Percentiles rank a stretch among this genome's conserved stretches.
phyloP scores from a whole-genome alignment of 1,140 invertebrate genomes.

The Drosophila littoralis region DNA sequence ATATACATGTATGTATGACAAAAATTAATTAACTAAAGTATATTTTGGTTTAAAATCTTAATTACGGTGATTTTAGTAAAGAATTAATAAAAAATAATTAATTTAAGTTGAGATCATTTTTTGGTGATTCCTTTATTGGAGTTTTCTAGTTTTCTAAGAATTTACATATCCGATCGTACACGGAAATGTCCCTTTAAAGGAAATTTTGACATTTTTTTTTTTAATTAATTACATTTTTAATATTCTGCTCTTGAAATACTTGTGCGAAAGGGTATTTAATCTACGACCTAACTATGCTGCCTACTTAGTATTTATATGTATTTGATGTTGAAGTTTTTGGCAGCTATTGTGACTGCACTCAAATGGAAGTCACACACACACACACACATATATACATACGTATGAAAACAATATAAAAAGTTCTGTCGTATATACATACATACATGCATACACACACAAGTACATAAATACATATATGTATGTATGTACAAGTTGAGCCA shows the following conservation, averaged over 20 bases:
- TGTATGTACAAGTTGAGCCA: constrained; percentile 58
- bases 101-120: no score
- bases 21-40: not conserved
- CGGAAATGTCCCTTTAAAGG: no score
- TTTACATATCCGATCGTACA: no score
- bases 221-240: not conserved
- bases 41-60: not conserved
- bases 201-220: no score
- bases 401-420: not conserved
- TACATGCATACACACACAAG: not conserved
- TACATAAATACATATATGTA: not conserved
- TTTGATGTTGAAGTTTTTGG: not conserved
- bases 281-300: not conserved
- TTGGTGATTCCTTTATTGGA: no score
- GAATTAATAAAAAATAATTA: no score
- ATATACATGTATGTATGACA: not conserved
- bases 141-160: no score
- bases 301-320: not conserved
- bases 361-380: not conserved
- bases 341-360: constrained; percentile 1
- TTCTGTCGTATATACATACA: constrained; percentile 7
- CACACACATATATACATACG: not conserved
- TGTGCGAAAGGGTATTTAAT: not conserved
- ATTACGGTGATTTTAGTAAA: no score
- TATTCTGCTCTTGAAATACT: not conserved